A percentile compares a stretch with the other conserved stretches of the same genome.
Conservation (phyloP, 2,888 invertebrate species). For the Apamea epomidion region DNA sequence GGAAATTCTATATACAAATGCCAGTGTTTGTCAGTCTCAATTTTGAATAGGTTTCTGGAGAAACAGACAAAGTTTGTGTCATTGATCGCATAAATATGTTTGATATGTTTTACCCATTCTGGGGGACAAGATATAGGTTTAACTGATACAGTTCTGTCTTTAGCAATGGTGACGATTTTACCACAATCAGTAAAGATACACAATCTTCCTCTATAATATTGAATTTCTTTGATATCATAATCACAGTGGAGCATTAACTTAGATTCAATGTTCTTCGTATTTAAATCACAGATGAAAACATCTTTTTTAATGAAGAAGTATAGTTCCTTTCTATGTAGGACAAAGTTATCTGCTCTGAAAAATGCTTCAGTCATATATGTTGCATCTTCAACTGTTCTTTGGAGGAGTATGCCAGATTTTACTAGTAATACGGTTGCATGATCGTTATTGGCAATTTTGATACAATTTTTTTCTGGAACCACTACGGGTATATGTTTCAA, state of each 20-base stretch:
- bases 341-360: conserved; percentile 81
- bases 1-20: conserved; percentile 85
- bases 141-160: conserved; percentile 65
- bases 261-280: conserved; percentile 70
- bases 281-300: conserved; percentile 77
- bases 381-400: conserved; percentile 75
- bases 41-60: conserved; percentile 82
- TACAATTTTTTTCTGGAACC: conserved; percentile 77
- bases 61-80: conserved; percentile 83
- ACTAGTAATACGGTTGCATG: conserved; percentile 75
- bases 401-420: conserved; percentile 77
- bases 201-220: conserved; percentile 71
- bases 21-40: conserved; percentile 79
- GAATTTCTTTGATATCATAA: conserved; percentile 81
- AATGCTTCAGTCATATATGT: conserved; percentile 75
- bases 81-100: conserved; percentile 78
- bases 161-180: conserved; percentile 76
- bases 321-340: conserved; percentile 72
- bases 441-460: conserved; percentile 80
- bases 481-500: conserved; percentile 81
- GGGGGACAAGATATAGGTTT: conserved; percentile 76
- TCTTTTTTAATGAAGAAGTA: conserved; percentile 79
- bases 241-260: conserved; percentile 76
- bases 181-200: conserved; percentile 82
- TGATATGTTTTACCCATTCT: conserved; percentile 83